Percentiles rank a stretch among this genome's conserved stretches.
These are phyloP conservation scores for Folsomia manolachei DNA, from an alignment of 2,888 invertebrate species.

Conservation along the genomic window DNA sequence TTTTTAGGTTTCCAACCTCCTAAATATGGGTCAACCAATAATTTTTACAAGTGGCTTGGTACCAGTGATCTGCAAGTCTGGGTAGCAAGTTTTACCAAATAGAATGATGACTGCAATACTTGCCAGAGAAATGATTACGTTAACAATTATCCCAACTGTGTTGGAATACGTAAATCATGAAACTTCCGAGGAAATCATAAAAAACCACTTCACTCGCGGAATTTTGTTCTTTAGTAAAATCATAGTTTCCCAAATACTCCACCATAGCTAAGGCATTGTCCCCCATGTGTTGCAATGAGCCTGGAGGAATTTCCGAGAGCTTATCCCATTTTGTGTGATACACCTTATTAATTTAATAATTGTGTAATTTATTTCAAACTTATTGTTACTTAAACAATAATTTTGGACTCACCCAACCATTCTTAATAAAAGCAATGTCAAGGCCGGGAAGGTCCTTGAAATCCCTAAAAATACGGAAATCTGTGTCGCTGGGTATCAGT, in stretches of 20 bases:
- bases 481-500: conserved; percentile 87
- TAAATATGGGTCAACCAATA: background rate
- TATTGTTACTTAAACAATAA: too few species aligned
- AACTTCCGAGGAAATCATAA: conserved; percentile 45
- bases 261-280: conserved; percentile 39
- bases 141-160: conserved; percentile 40
- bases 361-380: too few species aligned
- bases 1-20: conserved; percentile 21
- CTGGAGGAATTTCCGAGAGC: conserved; percentile 66
- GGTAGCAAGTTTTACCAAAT: conserved; percentile 18
- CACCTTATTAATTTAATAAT: too few species aligned
- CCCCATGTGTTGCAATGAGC: conserved; percentile 53
- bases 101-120: conserved; percentile 20
- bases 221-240: conserved; percentile 35
- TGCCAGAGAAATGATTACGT: conserved; percentile 33
- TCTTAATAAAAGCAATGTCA: conserved; percentile 86
- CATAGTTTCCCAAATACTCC: conserved; percentile 32
- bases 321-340: conserved; percentile 63
- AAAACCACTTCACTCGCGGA: conserved; percentile 43
- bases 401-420: conserved; percentile 68
- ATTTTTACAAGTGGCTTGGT: background rate
- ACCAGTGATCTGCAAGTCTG: background rate
- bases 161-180: conserved; percentile 46
- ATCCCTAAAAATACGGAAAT: conserved; percentile 70
- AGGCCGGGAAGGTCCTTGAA: conserved; percentile 57